These are phyloP conservation scores for Muraenolepis orangiensis DNA, from an alignment of 2,797 vertebrate genomes.

Conservation along the genomic window DNA sequence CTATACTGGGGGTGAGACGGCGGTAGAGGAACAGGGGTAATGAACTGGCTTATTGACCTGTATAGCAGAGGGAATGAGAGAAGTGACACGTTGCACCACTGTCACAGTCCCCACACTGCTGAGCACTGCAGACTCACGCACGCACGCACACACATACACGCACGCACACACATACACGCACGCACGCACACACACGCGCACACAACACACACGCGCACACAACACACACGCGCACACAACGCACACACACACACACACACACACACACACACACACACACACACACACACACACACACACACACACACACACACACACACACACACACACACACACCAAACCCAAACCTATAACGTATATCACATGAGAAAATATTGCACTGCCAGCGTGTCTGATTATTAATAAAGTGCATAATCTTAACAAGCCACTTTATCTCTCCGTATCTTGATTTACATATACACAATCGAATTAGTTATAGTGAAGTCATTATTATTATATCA, in stretches of 20 bases:
- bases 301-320: not conserved
- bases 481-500: not conserved
- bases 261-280: not conserved
- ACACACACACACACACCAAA: too few relatives aligned
- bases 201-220: not conserved
- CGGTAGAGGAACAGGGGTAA: slow-evolving; percentile 66
- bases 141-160: slow-evolving; percentile 6
- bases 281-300: not conserved
- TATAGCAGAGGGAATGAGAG: slow-evolving; percentile 45
- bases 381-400: not conserved
- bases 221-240: slow-evolving; percentile 16
- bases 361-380: not conserved
- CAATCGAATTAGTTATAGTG: not conserved
- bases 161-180: not conserved
- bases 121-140: slow-evolving; percentile 20
- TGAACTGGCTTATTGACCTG: slow-evolving; percentile 72
- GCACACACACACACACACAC: not conserved
- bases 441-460: not conserved
- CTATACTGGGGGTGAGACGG: slow-evolving; percentile 50
- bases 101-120: slow-evolving; percentile 43
- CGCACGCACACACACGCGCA: not conserved
- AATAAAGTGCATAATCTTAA: not conserved
- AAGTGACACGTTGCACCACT: slow-evolving; percentile 30
- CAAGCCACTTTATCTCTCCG: not conserved
- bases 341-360: too few relatives aligned